Percentiles rank a stretch among this genome's conserved stretches.
These are phyloP conservation scores for Sternarchorhynchus goeldii DNA, from an alignment of 2,797 vertebrate genomes.

Conservation along the genomic window DNA sequence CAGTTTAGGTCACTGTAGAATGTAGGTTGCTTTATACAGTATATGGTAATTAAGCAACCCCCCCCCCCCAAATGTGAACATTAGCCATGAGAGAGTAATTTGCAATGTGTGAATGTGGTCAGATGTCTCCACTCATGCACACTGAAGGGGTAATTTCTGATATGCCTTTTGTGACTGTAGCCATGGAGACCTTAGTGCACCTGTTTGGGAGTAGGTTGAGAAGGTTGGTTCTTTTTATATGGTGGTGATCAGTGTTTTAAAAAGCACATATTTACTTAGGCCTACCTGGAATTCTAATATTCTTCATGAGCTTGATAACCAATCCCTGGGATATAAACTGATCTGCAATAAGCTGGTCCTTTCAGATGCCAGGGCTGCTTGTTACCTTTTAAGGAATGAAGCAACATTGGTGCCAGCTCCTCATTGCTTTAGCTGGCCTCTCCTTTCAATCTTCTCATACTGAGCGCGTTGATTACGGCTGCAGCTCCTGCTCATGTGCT, in stretches of 20 bases:
- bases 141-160: too few relatives aligned
- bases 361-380: slow-evolving; percentile 6
- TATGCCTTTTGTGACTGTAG: too few relatives aligned
- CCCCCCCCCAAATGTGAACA: too few relatives aligned
- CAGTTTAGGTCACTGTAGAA: too few relatives aligned
- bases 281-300: slow-evolving; percentile 9
- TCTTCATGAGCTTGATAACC: background rate
- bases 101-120: background rate
- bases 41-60: too few relatives aligned
- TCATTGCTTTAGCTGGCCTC: background rate
- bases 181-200: background rate
- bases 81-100: background rate
- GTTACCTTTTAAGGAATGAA: background rate
- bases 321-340: background rate
- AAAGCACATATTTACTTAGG: background rate
- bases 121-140: background rate
- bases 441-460: background rate
- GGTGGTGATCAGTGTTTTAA: background rate
- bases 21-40: too few relatives aligned
- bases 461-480: background rate
- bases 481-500: background rate
- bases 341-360: slow-evolving; percentile 8
- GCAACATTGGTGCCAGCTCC: background rate
- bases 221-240: background rate
- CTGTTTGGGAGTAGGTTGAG: slow-evolving; percentile 19